These are phyloP conservation scores for Chymomyza amoena DNA, from an alignment of 2,888 invertebrate species.

Conservation along the genomic window DNA sequence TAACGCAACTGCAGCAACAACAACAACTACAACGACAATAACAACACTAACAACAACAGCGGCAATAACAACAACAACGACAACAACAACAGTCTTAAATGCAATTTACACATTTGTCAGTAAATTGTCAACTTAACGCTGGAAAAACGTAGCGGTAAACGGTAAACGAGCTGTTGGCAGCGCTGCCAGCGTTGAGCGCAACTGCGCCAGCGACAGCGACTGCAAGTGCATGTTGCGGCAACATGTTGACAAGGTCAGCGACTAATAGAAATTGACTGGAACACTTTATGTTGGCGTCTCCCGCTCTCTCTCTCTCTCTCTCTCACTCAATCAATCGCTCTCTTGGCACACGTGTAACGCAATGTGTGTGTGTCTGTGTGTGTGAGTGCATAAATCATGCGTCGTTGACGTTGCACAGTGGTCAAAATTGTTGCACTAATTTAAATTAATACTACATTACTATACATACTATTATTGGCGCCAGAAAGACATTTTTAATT, in stretches of 20 bases:
- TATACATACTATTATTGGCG: too few relatives aligned
- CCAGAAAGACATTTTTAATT: too few relatives aligned
- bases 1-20: constrained; percentile 42
- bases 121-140: constrained; percentile 74
- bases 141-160: constrained; percentile 48
- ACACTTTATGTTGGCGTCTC: neutral
- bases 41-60: constrained; percentile 14
- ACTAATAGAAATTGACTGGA: constrained; percentile 65
- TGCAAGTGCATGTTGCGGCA: constrained; percentile 43
- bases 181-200: constrained; percentile 38
- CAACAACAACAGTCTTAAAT: constrained; percentile 48
- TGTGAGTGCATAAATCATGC: constrained; percentile 67
- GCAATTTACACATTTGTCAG: constrained; percentile 75
- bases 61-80: neutral
- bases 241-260: constrained; percentile 74
- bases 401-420: constrained; percentile 34
- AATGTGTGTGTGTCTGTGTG: constrained; percentile 18
- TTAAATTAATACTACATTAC: too few relatives aligned
- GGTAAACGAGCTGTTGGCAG: constrained; percentile 41
- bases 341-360: neutral
- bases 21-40: constrained; percentile 15
- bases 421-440: too few relatives aligned
- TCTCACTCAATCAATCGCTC: neutral
- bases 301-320: neutral
- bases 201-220: constrained; percentile 32